phyloP scores from a whole-genome alignment of 1,140 invertebrate species.

The Procambarus virginalis region DNA sequence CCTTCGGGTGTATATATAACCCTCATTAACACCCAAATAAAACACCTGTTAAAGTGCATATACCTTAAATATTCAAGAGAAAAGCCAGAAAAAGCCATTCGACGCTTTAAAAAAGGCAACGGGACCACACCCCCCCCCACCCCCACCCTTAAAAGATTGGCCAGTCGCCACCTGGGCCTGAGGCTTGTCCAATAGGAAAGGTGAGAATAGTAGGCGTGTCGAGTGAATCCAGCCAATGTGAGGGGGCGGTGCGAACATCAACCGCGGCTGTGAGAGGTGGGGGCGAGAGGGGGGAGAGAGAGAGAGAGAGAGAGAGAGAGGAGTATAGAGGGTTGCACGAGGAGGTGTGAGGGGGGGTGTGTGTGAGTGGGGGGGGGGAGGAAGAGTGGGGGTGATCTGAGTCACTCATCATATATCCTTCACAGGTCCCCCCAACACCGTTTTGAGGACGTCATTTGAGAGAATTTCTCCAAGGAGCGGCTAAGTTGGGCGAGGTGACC shows the following conservation, averaged over 20 bases:
- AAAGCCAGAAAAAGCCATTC: no score
- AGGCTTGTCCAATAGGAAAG: constrained; percentile 48
- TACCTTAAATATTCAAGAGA: no score
- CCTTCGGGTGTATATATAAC: no score
- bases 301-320: not conserved
- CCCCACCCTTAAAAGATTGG: not conserved
- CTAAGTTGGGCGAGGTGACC: not conserved
- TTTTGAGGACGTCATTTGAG: constrained; percentile 50
- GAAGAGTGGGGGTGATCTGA: constrained; percentile 16
- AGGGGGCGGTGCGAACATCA: constrained; percentile 58
- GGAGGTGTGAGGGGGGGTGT: not conserved
- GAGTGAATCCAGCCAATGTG: constrained; percentile 37
- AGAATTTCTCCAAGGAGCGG: constrained; percentile 15
- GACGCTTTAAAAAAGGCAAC: no score
- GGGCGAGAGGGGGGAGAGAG: constrained; percentile 21
- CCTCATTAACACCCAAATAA: no score
- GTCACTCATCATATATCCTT: constrained; percentile 61
- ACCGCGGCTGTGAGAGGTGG: constrained; percentile 35
- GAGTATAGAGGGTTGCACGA: constrained; percentile 13
- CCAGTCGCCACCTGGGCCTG: constrained; percentile 35
- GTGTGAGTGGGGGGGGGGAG: not conserved
- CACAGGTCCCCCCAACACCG: constrained; percentile 20
- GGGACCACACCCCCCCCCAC: no score
- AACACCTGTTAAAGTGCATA: no score
- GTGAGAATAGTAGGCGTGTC: constrained; percentile 63